Base-by-base conservation (phyloP, 2,888 invertebrate species). In the Pyrochroa serraticornis region DNA sequence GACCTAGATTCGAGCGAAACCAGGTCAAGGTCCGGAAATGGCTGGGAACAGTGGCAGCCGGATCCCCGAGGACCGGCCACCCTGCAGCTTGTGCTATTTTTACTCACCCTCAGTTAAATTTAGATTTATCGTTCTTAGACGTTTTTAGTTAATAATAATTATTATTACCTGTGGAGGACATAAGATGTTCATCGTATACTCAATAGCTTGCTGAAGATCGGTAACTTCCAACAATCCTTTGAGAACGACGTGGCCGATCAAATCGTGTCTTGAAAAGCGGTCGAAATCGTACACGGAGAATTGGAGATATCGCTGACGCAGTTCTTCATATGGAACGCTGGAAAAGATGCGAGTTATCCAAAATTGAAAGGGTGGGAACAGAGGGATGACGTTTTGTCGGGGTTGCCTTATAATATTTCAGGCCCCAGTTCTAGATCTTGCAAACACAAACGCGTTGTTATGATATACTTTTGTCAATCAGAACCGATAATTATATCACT, bases 231-330 rank as follows among this genome's bases (percentile, higher is more conserved):
- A 80, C 6, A 93, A 82, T 9, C 92, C 92, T 69, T 89, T 87
- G 60, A 93, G 83, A 3, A 92, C 88, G 36, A 93, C 92, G 75
- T 93, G 91, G 0, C 94, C 93, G 65, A 94, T 93, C 59, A 93
- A 83, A 75, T 93, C 93, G 74, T 93, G 93, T 0, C 93, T 83
- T 30, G 92, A 92, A 82, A 93, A 93, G 46, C 93, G 85, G 76
- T 93, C 93, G 79, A 93, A 93, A 79, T 93, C 93, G 76, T 92
- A 93, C 6, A 93, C 89, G 3, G 92, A 92, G 79, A 93, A 93
- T 80, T 93, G 92, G 0, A 93, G 82, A 73, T 89, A 90, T 46
- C 92, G 83, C 62, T 89, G 86, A 0, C 86, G 82, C 6, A 94
- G 81, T 63, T 92, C 91, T 50, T 90, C 89, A 73, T 90, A 90